A percentile compares a stretch with the other conserved stretches of the same genome.
Conservation (phyloP, 1,140 invertebrate species). For the Oreohelix idahoensis region DNA sequence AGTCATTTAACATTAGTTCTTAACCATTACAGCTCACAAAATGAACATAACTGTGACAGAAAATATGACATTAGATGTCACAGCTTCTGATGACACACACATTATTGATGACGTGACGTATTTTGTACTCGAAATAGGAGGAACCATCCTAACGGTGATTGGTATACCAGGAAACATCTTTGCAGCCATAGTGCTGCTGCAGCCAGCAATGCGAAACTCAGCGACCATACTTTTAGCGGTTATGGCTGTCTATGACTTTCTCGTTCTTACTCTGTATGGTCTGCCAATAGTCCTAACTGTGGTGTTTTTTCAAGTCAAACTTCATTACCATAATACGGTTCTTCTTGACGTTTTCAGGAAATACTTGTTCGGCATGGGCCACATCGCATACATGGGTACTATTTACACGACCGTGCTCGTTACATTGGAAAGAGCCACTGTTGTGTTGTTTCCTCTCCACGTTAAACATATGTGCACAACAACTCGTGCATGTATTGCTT, state of each 20-base stretch:
- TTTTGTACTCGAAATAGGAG: conserved; percentile 74
- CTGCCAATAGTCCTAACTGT: conserved; percentile 82
- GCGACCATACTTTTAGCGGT: conserved; percentile 68
- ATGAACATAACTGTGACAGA: too few species aligned
- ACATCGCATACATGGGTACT: conserved; percentile 85
- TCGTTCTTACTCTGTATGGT: conserved; percentile 80
- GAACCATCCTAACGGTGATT: conserved; percentile 79
- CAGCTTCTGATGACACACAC: too few species aligned
- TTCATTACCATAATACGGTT: conserved; percentile 79
- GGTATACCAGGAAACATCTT: conserved; percentile 67
- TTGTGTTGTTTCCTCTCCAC: conserved; percentile 83
- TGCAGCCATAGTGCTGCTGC: conserved; percentile 63
- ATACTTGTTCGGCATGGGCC: conserved; percentile 76
- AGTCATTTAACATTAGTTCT: too few species aligned
- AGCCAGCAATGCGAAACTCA: conserved; percentile 66
- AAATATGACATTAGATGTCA: too few species aligned
- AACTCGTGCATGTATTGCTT: conserved; percentile 66
- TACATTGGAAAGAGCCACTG: conserved; percentile 83
- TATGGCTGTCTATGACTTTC: conserved; percentile 63
- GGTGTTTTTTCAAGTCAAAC: conserved; percentile 85
- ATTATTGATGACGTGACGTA: conserved; percentile 35
- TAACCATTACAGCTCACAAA: too few species aligned
- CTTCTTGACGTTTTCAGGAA: conserved; percentile 75
- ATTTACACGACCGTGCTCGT: too few species aligned
- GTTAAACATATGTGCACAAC: conserved; percentile 84